Percentiles rank a stretch among this genome's conserved stretches.
Evolutionary conservation across 2,888 invertebrate species (phyloP).

Genomic region (Hesperia comma): DNA sequence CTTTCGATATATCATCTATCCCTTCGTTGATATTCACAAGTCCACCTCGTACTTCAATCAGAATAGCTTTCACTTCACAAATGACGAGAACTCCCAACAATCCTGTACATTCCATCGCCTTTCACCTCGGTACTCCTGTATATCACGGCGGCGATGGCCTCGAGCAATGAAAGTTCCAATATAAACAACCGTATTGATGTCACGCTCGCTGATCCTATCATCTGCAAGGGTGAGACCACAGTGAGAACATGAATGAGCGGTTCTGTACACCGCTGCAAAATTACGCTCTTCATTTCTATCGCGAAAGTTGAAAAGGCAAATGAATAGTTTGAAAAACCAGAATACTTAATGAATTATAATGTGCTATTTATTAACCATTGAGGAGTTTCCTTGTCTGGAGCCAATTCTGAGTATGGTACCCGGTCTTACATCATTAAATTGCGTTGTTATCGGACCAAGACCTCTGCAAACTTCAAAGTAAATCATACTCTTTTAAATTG

Average conservation of each 20-base stretch:
- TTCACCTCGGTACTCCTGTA: slow-evolving; percentile 54
- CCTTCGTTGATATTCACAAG: background rate
- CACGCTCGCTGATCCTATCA: slow-evolving; percentile 44
- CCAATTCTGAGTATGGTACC: no score
- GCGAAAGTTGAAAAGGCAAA: no score
- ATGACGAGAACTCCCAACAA: slow-evolving; percentile 23
- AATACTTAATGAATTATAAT: no score
- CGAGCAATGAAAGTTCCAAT: slow-evolving; percentile 63
- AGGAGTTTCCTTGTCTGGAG: no score
- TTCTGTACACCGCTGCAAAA: no score
- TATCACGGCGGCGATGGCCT: slow-evolving; percentile 51
- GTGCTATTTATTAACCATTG: no score
- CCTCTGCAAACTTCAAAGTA: no score
- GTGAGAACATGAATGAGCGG: background rate
- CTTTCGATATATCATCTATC: background rate
- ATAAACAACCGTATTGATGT: slow-evolving; percentile 51
- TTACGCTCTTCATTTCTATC: no score
- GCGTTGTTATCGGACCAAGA: no score
- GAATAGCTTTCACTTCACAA: slow-evolving; percentile 29
- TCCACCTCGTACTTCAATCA: background rate
- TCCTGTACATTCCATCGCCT: slow-evolving; percentile 49
- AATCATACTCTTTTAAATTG: no score
- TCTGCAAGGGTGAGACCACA: slow-evolving; percentile 21
- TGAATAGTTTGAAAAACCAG: no score
- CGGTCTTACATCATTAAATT: no score